Base-by-base conservation (phyloP, 2,113 vertebrate species). In the Hoplias malabaricus region DNA sequence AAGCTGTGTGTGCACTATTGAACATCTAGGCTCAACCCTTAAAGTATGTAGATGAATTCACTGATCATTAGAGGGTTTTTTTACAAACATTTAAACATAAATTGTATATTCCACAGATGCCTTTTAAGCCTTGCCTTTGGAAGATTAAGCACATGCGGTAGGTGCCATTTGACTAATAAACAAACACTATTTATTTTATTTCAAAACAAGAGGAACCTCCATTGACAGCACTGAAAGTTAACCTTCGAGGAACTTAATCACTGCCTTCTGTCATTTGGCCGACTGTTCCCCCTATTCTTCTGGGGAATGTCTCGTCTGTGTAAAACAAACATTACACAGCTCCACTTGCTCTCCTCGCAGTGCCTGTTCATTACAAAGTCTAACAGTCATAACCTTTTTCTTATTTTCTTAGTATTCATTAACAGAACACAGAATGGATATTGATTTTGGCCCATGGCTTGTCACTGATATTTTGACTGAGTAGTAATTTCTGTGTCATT, bases 241-340 rank as follows among this genome's bases (percentile, higher is more conserved):
- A 56, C 36, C 33, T 38, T 71, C n/a, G 34, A 34, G 31, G 38
- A 56, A 10, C 21, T 23, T 56, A 38, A 56, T 38, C 27, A 33
- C 48, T 54, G 48, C 34, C 54, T 13, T 63, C 27, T 61, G 3
- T 69, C 21, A 67, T 43, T 48, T 27, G 53, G 57, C 34, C 65
- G 63, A 21, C 25, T 1, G 14, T 0, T 40, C 57, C 56, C 62
- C 50, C 9, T 27, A 76, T 36, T 74, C 70, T 36, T 42, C 25
- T 12, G 27, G 67, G 75, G 59, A 81, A 78, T 77, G 69, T 83
- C 84, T 43, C 42, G 9, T 62, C 61, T 76, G 62, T 68, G 71
- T 2, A 31, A 69, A 82, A 74, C 78, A 43, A 66, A 81, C 70
- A 69, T 43, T 31, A 68, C 42, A 71, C 78, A 73, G 80, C 23